Evolutionary conservation across 2,888 invertebrate species (phyloP), one percentile per base, ranked within the genome.

Genomic region (Watsonalla binaria): DNA sequence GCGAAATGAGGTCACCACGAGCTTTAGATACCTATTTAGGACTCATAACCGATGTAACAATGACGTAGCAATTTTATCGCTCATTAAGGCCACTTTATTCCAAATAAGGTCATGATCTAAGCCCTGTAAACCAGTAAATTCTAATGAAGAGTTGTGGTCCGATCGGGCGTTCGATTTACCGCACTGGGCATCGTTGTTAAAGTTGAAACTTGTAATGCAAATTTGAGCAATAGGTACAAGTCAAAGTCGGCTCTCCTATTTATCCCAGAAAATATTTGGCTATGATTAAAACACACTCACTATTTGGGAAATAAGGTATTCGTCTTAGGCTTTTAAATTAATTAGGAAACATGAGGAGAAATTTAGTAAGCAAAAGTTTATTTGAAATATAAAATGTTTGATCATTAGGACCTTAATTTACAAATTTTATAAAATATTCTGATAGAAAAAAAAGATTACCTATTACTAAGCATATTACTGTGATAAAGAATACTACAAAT

Each of bases 1-100:
- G 59, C 54, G 51, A 60, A 52, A 64, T 67, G 80, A 75, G 57
- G 66, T 59, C 74, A 74, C 71, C 75, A 73, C 63, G 68, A 54
- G 64, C 62, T 62, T 55, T 59, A 61, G 66, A 66, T 68, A 70
- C 58, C 59, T 55, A 71, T 72, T 70, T 69, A 62, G 72, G 68
- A 51, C 65, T 52, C 51, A 60, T 59, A 47, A 35, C 58, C 54
- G 51, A 64, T 59, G 51, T 53, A 48, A 54, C 35, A 56, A 54
- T 56, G 54, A 53, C 52, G 34, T 9, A 15, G 11, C 15, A 49
- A 39, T 15, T 49, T 49, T 35, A 34, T 48, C 33, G 35, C n/a
- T 35, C 34, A 34, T 48, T 48, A 13, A 13, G 13, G 11, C 4
- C n/a, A 11, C 42, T 42, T 24, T 24, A 24, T 24, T 2, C 24